These are phyloP conservation scores for Orycteropus afer DNA, from an alignment of 2,113 vertebrate genomes.

Conservation along the genomic window DNA sequence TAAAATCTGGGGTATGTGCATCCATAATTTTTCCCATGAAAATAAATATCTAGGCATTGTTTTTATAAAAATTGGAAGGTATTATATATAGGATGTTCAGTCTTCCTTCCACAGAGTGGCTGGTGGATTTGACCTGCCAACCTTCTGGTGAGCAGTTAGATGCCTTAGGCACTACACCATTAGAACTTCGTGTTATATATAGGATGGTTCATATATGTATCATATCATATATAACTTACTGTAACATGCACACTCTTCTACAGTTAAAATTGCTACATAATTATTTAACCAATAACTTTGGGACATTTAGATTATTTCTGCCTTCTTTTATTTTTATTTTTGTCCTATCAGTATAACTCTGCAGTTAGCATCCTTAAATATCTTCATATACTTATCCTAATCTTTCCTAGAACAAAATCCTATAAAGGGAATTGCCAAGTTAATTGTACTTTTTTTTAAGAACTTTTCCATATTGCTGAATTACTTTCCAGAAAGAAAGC, in stretches of 20 bases:
- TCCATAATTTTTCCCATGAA: neutral
- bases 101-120: no score
- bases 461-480: slow-evolving; percentile 52
- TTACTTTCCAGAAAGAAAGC: slow-evolving; percentile 58
- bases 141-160: no score
- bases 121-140: no score
- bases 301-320: slow-evolving; percentile 3
- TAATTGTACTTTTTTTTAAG: neutral
- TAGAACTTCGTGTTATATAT: neutral
- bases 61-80: slow-evolving; percentile 26
- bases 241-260: neutral
- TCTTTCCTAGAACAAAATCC: slow-evolving; percentile 44
- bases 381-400: neutral
- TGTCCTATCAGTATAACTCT: neutral
- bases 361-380: slow-evolving; percentile 26
- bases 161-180: no score
- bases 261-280: neutral
- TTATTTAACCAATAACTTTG: slow-evolving; percentile 51
- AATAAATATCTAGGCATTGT: slow-evolving; percentile 1
- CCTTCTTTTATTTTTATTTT: neutral
- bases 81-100: neutral
- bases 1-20: neutral
- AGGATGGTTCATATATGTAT: neutral
- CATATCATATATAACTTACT: neutral
- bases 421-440: neutral